A percentile compares a stretch with the other conserved stretches of the same genome.
These are phyloP conservation scores for Sinocyclocheilus rhinocerous DNA, from an alignment of 2,113 vertebrate genomes.

Conservation along the genomic window DNA sequence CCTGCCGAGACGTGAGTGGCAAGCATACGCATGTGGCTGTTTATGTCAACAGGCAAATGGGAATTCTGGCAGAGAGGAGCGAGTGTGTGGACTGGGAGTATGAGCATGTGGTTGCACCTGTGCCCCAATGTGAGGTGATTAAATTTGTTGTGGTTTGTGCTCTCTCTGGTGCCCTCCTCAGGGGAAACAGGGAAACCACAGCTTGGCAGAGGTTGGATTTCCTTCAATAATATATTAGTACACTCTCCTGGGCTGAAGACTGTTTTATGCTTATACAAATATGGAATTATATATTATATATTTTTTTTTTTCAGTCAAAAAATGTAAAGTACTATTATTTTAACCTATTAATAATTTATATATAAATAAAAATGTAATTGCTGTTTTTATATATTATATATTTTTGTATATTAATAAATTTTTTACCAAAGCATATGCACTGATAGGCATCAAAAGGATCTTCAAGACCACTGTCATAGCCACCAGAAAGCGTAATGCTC, in stretches of 20 bases:
- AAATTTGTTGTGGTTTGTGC: conserved; percentile 29
- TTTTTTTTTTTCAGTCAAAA: not conserved
- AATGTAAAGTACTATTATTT: not conserved
- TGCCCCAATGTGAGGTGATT: conserved; percentile 45
- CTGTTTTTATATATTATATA: not conserved
- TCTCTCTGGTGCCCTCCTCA: conserved; percentile 70
- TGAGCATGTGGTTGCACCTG: conserved; percentile 47
- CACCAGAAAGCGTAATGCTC: not conserved
- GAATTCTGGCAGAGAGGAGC: conserved; percentile 11
- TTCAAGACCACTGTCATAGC: not conserved
- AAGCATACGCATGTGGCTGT: conserved; percentile 42
- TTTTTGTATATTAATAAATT: not conserved
- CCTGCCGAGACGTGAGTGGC: conserved; percentile 58
- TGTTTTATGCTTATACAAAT: not conserved
- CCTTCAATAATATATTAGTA: not conserved
- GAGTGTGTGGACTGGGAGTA: conserved; percentile 26
- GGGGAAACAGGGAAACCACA: conserved; percentile 57
- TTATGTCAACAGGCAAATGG: conserved; percentile 51
- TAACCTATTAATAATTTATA: not conserved
- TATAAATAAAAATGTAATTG: not conserved
- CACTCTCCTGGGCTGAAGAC: too few species aligned
- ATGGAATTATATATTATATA: too few species aligned
- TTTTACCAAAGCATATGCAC: not conserved
- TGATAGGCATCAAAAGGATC: too few species aligned
- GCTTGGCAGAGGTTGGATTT: not conserved